Evolutionary conservation across 2,888 invertebrate species (phyloP), one percentile per base, ranked within the genome.

Genomic region (Drosophila nigricruria): DNA sequence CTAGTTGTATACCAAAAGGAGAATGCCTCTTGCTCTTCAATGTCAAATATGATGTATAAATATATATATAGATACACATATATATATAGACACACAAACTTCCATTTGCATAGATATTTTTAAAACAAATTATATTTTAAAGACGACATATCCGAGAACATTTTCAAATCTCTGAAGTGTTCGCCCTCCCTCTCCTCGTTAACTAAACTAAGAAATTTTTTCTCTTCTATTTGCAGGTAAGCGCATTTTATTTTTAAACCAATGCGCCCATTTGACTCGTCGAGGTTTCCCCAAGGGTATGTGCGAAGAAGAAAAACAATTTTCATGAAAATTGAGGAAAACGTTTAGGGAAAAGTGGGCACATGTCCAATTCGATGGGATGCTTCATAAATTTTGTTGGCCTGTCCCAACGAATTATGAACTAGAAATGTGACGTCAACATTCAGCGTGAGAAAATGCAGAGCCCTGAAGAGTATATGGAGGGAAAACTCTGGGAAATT

Each of bases 371-470:
- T 45, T 52, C 52, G 42, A 68, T 68, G 56, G 77, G 59, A 59
- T 62, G 81, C 70, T 64, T 64, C 77, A 80, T 80, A 77, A 80
- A 80, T 77, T 80, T 30, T 30, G 23, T 49, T n/a, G 47, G 77
- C 38, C 68, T 71, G 80, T 80, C 81, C 43, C 67, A 59, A 59
- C 62, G 81, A 71, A 72, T 80, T 77, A 77, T 80, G 67, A 77
- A 68, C 81, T 68, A 64, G 60, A 61, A 77, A 47, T 79, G 47
- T 76, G 61, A 34, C 32, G 47, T 30, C 70, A 43, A 38, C 2
- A 34, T 32, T 32, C 54, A 45, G 76, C 77, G 70, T 79, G 77
- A 79, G 77, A 77, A 56, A 20, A 42, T 53, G 20, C 18, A 14
- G 20, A n/a, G 52, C 45, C 18, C 16, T 45, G 50, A 5, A 9